A percentile compares a stretch with the other conserved stretches of the same genome.
Evolutionary conservation across 2,888 invertebrate species (phyloP).

Genomic region (Apamea epomidion): DNA sequence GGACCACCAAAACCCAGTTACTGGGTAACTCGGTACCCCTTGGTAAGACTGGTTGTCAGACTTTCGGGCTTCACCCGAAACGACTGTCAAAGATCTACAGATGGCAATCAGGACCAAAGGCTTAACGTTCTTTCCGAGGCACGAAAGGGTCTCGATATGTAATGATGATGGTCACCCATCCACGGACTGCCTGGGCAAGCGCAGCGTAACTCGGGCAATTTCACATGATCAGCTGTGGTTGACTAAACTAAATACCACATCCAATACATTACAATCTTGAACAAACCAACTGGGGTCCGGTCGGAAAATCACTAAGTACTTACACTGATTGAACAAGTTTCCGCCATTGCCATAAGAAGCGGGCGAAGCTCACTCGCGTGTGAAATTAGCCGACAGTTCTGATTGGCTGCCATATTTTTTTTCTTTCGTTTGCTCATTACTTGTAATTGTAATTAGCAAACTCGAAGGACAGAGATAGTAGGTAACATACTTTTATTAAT

Average conservation of each 20-base stretch:
- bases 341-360: conserved; percentile 85
- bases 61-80: not conserved
- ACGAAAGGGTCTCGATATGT: not conserved
- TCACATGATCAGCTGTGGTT: not conserved
- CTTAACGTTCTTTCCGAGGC: not conserved
- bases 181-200: not conserved
- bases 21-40: not conserved
- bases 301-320: conserved; percentile 81
- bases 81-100: not conserved
- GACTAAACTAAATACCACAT: conserved; percentile 63
- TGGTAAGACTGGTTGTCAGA: not conserved
- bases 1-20: not conserved
- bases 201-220: no score
- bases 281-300: conserved; percentile 70
- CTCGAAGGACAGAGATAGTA: not conserved
- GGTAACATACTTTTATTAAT: conserved; percentile 3
- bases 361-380: conserved; percentile 78
- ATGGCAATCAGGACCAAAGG: not conserved
- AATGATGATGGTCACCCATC: not conserved
- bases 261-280: conserved; percentile 46
- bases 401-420: conserved; percentile 67
- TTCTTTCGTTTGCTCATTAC: conserved; percentile 66
- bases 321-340: conserved; percentile 89
- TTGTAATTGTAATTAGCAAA: conserved; percentile 53
- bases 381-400: conserved; percentile 83